These are phyloP conservation scores for Clarias pachynema DNA, from an alignment of 2,797 vertebrate species.

Conservation along the genomic window DNA sequence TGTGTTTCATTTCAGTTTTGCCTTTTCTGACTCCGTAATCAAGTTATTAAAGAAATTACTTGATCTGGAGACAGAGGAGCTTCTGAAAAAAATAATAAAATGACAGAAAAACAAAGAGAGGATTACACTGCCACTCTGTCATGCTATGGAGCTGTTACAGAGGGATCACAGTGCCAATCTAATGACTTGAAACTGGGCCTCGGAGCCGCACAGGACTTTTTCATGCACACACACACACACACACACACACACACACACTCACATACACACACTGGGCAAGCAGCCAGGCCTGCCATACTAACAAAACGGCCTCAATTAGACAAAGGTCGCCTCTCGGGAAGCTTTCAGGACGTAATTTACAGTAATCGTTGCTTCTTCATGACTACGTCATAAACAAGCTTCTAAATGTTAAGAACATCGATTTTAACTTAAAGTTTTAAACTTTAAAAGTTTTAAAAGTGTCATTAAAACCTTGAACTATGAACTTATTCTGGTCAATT, in stretches of 20 bases:
- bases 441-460: not conserved
- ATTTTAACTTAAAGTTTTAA: not conserved
- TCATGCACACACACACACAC: not conserved
- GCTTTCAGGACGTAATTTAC: constrained; percentile 49
- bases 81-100: constrained; percentile 55
- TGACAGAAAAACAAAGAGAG: constrained; percentile 66
- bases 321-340: constrained; percentile 64
- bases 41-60: constrained; percentile 82
- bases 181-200: constrained; percentile 72
- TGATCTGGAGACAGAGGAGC: constrained; percentile 73
- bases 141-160: constrained; percentile 59
- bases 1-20: not conserved
- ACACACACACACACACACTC: too few relatives aligned
- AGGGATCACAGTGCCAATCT: constrained; percentile 68
- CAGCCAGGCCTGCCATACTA: constrained; percentile 65
- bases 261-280: constrained; percentile 54
- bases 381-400: not conserved
- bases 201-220: constrained; percentile 62
- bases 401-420: not conserved
- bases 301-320: constrained; percentile 72
- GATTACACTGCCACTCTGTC: constrained; percentile 68
- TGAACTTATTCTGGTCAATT: not conserved
- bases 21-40: constrained; percentile 61
- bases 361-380: constrained; percentile 35
- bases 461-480: not conserved